Percentiles rank a stretch among this genome's conserved stretches.
Evolutionary conservation across 2,888 invertebrate species (phyloP).

Genomic region (Xanthorhoe designata): DNA sequence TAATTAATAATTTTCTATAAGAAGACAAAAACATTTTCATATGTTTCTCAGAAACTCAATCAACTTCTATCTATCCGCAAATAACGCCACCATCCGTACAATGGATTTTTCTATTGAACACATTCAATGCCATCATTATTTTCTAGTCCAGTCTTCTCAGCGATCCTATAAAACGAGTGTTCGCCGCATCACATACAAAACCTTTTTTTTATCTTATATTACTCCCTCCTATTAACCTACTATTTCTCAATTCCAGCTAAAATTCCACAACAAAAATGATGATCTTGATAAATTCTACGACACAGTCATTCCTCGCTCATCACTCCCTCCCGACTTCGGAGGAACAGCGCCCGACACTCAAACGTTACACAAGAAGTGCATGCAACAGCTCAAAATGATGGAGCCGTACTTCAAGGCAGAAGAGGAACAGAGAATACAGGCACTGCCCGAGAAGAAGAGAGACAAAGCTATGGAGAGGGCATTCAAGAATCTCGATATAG

Average conservation of each 20-base stretch:
- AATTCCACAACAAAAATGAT: constrained; percentile 85
- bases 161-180: too few species aligned
- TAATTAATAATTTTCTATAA: too few species aligned
- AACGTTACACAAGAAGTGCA: constrained; percentile 73
- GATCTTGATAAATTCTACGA: constrained; percentile 84
- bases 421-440: constrained; percentile 72
- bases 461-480: constrained; percentile 87
- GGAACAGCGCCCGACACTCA: constrained; percentile 84
- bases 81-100: too few species aligned
- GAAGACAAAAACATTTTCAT: too few species aligned
- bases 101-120: too few species aligned
- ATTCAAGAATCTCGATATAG: constrained; percentile 90
- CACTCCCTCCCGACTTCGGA: constrained; percentile 87
- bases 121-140: too few species aligned
- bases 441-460: constrained; percentile 73
- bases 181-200: too few species aligned
- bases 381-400: constrained; percentile 65
- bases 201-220: too few species aligned
- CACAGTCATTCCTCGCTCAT: constrained; percentile 82
- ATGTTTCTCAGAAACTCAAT: too few species aligned
- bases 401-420: constrained; percentile 75
- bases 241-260: constrained; percentile 75
- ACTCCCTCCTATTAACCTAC: background rate
- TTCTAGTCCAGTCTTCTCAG: too few species aligned
- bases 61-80: too few species aligned